phyloP scores from a whole-genome alignment of 2,797 vertebrate species.

The Acrossocheilus wenchowensis region DNA sequence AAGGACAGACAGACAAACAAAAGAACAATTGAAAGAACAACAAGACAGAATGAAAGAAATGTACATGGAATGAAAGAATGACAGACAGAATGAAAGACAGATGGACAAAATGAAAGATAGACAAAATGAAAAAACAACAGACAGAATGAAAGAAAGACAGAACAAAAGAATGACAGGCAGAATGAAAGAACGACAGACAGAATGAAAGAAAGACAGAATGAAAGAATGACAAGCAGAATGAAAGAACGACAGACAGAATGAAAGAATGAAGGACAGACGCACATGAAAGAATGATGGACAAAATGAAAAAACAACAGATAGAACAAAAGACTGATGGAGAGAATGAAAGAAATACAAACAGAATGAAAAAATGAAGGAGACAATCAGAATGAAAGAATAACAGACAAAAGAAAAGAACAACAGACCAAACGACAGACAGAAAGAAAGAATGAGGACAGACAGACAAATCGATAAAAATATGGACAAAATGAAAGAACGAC shows the following conservation, averaged over 20 bases:
- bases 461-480: too few relatives aligned
- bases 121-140: neutral
- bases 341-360: neutral
- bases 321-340: neutral
- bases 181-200: neutral
- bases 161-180: neutral
- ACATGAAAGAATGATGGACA: neutral
- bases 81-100: neutral
- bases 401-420: neutral
- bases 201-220: neutral
- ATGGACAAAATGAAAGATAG: neutral
- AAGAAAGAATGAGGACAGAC: neutral
- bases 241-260: neutral
- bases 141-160: neutral
- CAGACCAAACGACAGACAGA: neutral
- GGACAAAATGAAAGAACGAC: neutral
- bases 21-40: neutral
- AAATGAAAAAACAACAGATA: neutral
- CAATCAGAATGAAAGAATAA: neutral
- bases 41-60: neutral
- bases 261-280: neutral
- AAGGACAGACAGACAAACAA: neutral
- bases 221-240: neutral
- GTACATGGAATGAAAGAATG: neutral
- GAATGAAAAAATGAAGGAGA: neutral